Base-by-base conservation (phyloP, 2,113 vertebrate species). In the Willisornis vidua region DNA sequence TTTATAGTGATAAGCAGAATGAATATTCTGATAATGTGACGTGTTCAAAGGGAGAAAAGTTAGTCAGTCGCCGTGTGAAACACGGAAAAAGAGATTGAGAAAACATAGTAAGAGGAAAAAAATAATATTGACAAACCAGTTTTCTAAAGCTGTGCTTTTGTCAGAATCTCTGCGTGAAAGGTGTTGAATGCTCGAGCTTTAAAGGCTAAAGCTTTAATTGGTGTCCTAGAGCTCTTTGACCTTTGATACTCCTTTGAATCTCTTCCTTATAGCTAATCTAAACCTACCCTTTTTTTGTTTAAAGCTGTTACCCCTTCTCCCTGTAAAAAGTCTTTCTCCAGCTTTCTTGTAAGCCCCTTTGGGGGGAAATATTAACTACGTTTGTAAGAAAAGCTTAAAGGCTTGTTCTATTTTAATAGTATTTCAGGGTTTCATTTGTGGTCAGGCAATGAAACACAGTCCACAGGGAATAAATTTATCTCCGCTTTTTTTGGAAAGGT, bases 401-500 rank as follows among this genome's bases (percentile, higher is more conserved):
- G 20, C 29, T 66, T 3, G 0, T 57, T 73, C 20, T 45, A 4
- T 67, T 82, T 71, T 52, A 14, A 15, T 14, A 31, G 33, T 14
- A 37, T 87, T 67, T 73, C 26, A 54, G 54, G 57, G 39, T 10
- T 82, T 52, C 11, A 1, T 72, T 87, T 57, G 41, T 4, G 4
- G 4, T 55, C 0, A 1, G 18, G 17, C 19, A 73, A 58, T 9
- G 39, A 80, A 80, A 46, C 0, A 1, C 3, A 25, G 46, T 17
- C 43, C 29, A 26, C 16, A 13, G 51, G 35, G 65, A 51, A 31
- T 4, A 61, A 29, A 12, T 58, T 49, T 37, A 9, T 41, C 18
- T 74, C 8, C 18, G 4, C 4, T 6, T 8, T 58, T 58, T 49
- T 70, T 15, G 29, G 6, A 28, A 65, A 66, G 37, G 33, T n/a